phyloP scores from a whole-genome alignment of 92 coral and sea anemone species.

The Phenganax marumi region DNA sequence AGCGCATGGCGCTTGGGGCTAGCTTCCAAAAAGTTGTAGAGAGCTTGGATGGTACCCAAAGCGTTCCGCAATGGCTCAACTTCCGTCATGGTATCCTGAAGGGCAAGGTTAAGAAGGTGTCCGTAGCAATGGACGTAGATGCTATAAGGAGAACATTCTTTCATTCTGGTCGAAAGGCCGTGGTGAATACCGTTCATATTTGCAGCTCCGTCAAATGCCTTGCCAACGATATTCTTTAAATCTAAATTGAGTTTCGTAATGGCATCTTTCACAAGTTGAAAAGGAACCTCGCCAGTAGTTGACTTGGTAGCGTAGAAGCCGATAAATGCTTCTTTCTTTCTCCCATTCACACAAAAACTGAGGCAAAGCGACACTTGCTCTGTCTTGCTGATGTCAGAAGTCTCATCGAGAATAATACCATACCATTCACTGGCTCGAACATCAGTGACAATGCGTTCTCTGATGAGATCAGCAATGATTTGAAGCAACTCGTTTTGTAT shows the following conservation, averaged over 20 bases:
- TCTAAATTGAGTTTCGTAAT: conserved; percentile 33
- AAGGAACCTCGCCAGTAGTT: conserved; percentile 30
- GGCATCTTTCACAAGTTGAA: conserved; percentile 41
- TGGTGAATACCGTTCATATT: conserved; percentile 49
- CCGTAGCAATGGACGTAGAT: conserved; percentile 52
- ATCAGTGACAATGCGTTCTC: conserved; percentile 38
- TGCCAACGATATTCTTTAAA: conserved; percentile 44
- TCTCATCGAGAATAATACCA: conserved; percentile 48
- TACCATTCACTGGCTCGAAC: conserved; percentile 42
- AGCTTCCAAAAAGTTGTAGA: conserved; percentile 50
- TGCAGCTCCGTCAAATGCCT: conserved; percentile 49
- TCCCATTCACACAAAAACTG: conserved; percentile 36
- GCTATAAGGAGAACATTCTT: conserved; percentile 47
- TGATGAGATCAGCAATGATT: conserved; percentile 48
- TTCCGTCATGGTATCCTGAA: conserved; percentile 53
- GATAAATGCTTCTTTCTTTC: conserved; percentile 50
- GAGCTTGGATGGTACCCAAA: conserved; percentile 38
- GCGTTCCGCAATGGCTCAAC: conserved; percentile 45
- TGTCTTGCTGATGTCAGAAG: conserved; percentile 49
- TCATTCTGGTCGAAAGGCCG: conserved; percentile 48
- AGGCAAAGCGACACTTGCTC: conserved; percentile 56
- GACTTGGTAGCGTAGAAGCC: conserved; percentile 43
- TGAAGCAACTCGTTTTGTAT: conserved; percentile 47
- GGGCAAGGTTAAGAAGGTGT: conserved; percentile 48
- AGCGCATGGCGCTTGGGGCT: conserved; percentile 52